Percentiles rank a stretch among this genome's conserved stretches.
These are phyloP conservation scores for Caenorhabditis sp. DNA, from an alignment of 2,888 invertebrate species.

Conservation along the genomic window DNA sequence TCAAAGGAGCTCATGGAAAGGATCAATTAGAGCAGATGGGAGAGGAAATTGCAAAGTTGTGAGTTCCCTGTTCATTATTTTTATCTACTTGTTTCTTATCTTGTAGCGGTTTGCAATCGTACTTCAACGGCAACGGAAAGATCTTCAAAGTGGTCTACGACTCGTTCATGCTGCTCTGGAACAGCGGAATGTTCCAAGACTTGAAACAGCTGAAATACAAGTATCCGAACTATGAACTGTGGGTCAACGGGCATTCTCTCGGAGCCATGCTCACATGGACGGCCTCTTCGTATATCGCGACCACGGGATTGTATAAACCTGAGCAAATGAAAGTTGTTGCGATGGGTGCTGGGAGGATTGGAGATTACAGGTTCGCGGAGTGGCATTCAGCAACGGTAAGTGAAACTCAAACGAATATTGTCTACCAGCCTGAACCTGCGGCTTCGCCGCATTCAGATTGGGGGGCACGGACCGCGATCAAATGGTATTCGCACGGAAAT, in stretches of 20 bases:
- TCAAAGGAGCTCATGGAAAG: constrained; percentile 42
- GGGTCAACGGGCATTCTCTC: constrained; percentile 56
- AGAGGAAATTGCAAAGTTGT: constrained; percentile 13
- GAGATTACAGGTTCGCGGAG: constrained; percentile 39
- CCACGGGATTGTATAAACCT: constrained; percentile 25
- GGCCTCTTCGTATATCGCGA: constrained; percentile 25
- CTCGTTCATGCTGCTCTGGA: constrained; percentile 42
- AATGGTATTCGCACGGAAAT: no score
- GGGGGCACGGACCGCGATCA: no score
- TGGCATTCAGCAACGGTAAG: constrained; percentile 46
- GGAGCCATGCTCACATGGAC: constrained; percentile 28
- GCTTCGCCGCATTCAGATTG: no score
- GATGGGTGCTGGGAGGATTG: constrained; percentile 16
- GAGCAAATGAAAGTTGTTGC: constrained; percentile 45
- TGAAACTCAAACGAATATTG: no score
- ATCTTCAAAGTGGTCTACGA: constrained; percentile 45
- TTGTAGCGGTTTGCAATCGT: constrained; percentile 33
- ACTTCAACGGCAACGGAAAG: constrained; percentile 27
- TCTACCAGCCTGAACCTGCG: no score
- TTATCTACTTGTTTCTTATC: not conserved
- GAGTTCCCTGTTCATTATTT: not conserved
- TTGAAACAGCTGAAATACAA: constrained; percentile 28
- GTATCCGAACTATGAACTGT: constrained; percentile 44
- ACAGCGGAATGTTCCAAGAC: constrained; percentile 51
- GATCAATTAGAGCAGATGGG: constrained; percentile 20